These are phyloP conservation scores for Drosophila infuscata DNA, from an alignment of 2,888 invertebrate genomes.

Conservation along the genomic window DNA sequence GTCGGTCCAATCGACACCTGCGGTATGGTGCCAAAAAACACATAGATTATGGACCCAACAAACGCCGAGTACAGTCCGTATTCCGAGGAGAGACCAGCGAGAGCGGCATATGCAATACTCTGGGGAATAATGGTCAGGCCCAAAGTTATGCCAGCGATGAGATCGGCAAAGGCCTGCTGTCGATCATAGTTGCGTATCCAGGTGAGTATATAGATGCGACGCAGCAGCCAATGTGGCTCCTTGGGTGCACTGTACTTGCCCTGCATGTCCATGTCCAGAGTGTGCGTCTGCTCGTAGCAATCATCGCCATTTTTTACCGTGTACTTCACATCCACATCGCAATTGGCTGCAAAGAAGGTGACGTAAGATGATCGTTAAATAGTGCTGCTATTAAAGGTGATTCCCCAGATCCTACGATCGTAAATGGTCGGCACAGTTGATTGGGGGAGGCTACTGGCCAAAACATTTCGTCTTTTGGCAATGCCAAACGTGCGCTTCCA, in stretches of 20 bases:
- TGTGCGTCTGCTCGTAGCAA: slow-evolving; percentile 43
- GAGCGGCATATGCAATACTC: slow-evolving; percentile 94
- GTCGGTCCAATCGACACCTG: slow-evolving; percentile 97
- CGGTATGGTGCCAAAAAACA: slow-evolving; percentile 94
- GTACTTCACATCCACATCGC: slow-evolving; percentile 64
- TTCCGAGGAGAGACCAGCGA: slow-evolving; percentile 94
- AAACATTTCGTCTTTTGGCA: slow-evolving; percentile 11
- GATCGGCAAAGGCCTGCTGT: slow-evolving; percentile 90
- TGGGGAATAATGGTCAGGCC: slow-evolving; percentile 97
- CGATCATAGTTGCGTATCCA: slow-evolving; percentile 91
- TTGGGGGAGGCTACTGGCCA: neutral
- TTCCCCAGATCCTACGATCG: slow-evolving; percentile 58
- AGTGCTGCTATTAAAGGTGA: neutral
- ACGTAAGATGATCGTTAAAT: neutral
- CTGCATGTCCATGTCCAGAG: slow-evolving; percentile 66
- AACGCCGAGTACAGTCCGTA: slow-evolving; percentile 97
- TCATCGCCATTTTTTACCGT: slow-evolving; percentile 64
- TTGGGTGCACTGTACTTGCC: slow-evolving; percentile 69
- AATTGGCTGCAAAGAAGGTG: slow-evolving; percentile 53
- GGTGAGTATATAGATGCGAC: slow-evolving; percentile 86
- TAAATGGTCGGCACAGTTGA: slow-evolving; percentile 60
- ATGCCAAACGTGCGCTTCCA: slow-evolving; percentile 70
- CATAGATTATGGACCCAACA: slow-evolving; percentile 94
- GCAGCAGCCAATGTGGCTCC: slow-evolving; percentile 75
- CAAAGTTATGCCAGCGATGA: slow-evolving; percentile 95